Percentiles rank a stretch among this genome's conserved stretches.
These are phyloP conservation scores for Thaumatotibia leucotreta DNA, from an alignment of 1,140 invertebrate genomes.

Conservation along the genomic window DNA sequence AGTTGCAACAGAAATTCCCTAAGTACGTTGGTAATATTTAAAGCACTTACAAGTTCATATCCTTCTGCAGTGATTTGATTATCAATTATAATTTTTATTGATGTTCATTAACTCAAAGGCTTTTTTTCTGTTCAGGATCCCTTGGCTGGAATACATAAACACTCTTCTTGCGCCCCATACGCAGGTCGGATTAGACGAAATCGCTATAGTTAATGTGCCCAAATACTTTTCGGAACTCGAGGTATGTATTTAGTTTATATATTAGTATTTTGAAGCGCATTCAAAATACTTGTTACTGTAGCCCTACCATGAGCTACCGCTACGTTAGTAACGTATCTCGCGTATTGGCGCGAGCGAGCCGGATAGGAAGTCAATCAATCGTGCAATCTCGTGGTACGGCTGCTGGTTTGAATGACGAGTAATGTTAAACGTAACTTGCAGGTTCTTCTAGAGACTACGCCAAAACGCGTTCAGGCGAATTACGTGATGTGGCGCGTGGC, in stretches of 20 bases:
- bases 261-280: too few species aligned
- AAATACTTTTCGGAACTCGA: conserved; percentile 85
- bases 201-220: conserved; percentile 89
- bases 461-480: conserved; percentile 81
- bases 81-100: too few species aligned
- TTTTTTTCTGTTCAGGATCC: conserved; percentile 71
- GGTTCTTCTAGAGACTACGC: conserved; percentile 70
- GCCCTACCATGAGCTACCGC: too few species aligned
- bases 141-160: conserved; percentile 91
- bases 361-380: too few species aligned
- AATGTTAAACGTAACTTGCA: too few species aligned
- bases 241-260: conserved; percentile 36
- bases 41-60: too few species aligned
- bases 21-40: conserved; percentile 50
- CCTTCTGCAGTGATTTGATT: too few species aligned
- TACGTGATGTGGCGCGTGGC: conserved; percentile 90
- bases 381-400: too few species aligned
- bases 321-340: too few species aligned
- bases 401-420: too few species aligned
- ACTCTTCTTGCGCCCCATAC: conserved; percentile 80
- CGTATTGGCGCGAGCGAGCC: too few species aligned
- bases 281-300: too few species aligned
- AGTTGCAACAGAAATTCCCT: conserved; percentile 85
- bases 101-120: not conserved
- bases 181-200: conserved; percentile 82